Base-by-base conservation (phyloP, 1,140 invertebrate species). In the Drosophila bipectinata region DNA sequence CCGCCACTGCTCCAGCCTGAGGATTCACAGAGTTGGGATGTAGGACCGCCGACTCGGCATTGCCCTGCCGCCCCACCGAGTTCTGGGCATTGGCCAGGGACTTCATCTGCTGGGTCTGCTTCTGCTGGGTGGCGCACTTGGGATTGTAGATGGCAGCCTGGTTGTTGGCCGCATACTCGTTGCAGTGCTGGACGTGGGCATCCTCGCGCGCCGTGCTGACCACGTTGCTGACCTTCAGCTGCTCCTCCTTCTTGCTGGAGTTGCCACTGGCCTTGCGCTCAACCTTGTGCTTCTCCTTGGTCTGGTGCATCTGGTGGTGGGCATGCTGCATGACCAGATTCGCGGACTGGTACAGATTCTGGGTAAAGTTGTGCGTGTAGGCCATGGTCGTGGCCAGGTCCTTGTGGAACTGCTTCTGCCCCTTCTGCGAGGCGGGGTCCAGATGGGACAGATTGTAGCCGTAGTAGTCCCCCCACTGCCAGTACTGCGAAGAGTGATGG, bases 381-480 rank as follows among this genome's bases (percentile, higher is more conserved):
- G 91, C 91, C 90, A 92, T 92, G 1, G 83, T 79, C 1, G 90
- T 85, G 24, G 91, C 91, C 14, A 92, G 69, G 18, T 92, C 90
- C 39, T 92, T 92, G 44, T 91, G 90, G 48, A 91, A 92, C 64
- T 92, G 91, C 55, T 92, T 92, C 54, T 91, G 91, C 10, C 73
- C 81, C 64, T 92, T 91, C 47, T 90, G 91, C 9, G 80, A 37
- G 5, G 87, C 61, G 1, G 88, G 59, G 44, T 94, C 93, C 32
- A 94, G 83, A 59, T 93, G 93, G 1, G 93, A 92, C 0, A 94
- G 78, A 66, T 94, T 94, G 59, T 94, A 94, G 8, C 93, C 90
- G 53, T 93, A 93, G 32, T 93, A 92, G 60, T 95, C 94, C 94
- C 94, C 94, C 94, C 94, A 95, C 72, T 94, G 93, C 92, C 94